Evolutionary conservation across 2,797 vertebrate species (phyloP), one percentile per base, ranked within the genome.

Genomic region (Coracias cyanogaster): DNA sequence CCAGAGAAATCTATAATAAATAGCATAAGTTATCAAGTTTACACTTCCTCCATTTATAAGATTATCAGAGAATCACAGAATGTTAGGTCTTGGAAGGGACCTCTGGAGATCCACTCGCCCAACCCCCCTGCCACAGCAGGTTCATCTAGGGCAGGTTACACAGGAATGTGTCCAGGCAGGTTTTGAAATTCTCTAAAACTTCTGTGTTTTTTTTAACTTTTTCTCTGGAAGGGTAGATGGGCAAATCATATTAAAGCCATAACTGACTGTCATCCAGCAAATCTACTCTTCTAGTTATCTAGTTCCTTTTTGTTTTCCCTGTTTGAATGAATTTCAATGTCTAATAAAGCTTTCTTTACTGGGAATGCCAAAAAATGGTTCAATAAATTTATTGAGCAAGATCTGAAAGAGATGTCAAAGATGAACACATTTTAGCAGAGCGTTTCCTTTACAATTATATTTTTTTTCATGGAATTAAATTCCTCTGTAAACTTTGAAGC

Each of bases 311-410:
- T 88, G 66, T 74, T 21, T 86, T 86, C 82, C 55, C 20, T 91
- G 17, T 90, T 85, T 93, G 52, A 94, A 91, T 80, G 48, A 82
- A 29, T 91, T 93, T 92, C 74, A 87, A 35, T 71, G 49, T 88
- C 60, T 80, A 89, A 95, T 93, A 92, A 92, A 96, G 85, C 45
- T 82, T 91, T 89, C 89, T 92, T 93, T 92, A 91, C 90, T 84
- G 31, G 12, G 45, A 88, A 33, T 92, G 48, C 64, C 86, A 93
- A 94, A 92, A 84, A 45, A 49, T 24, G 31, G 82, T 43, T 78
- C 82, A 82, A 93, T 96, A 94, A 61, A 90, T 92, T 85, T 82
- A 87, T 71, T 82, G 79, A 92, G 73, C 64, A 89, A 77, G 79
- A 78, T 82, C 41, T 93, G 86, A 94, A 94, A 94, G 43, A 93